phyloP scores from a whole-genome alignment of 2,113 vertebrate species.

The Pleuronectes platessa region DNA sequence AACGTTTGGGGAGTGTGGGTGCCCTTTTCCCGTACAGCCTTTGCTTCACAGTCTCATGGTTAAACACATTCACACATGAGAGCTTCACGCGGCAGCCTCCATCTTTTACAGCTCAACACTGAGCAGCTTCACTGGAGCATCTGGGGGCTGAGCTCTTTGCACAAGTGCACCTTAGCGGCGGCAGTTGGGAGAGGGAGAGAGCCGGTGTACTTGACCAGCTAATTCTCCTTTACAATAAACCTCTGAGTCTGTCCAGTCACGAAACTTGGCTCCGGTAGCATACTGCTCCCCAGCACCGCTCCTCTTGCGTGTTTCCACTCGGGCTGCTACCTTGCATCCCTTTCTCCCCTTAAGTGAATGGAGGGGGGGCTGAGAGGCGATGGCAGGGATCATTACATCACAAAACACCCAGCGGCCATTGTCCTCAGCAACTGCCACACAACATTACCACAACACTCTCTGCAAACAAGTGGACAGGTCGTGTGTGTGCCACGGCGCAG shows the following conservation, averaged over 20 bases:
- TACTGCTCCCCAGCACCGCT: conserved; percentile 7
- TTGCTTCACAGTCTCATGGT: conserved; percentile 60
- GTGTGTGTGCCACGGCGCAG: conserved; percentile 39
- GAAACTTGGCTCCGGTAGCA: conserved; percentile 25
- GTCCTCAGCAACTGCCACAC: conserved; percentile 78
- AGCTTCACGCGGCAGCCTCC: conserved; percentile 2
- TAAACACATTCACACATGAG: conserved; percentile 29
- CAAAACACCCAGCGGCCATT: conserved; percentile 67
- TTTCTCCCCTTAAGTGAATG: conserved; percentile 44
- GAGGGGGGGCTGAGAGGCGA: conserved; percentile 67
- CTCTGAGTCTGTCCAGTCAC: conserved; percentile 14
- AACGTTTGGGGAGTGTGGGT: conserved; percentile 26
- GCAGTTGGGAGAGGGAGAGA: background rate
- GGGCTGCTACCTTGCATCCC: conserved; percentile 55
- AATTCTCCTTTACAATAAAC: conserved; percentile 18
- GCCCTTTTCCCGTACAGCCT: conserved; percentile 60
- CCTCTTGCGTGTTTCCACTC: conserved; percentile 36
- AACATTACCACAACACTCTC: conserved; percentile 64
- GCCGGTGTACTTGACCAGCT: conserved; percentile 2
- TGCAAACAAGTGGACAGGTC: conserved; percentile 55
- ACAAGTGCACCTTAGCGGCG: conserved; percentile 20
- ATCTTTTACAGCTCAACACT: conserved; percentile 12
- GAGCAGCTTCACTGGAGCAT: conserved; percentile 16
- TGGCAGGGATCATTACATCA: conserved; percentile 77
- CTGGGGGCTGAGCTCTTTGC: background rate